These are phyloP conservation scores for Cisticola juncidis DNA, from an alignment of 2,113 vertebrate species.

Conservation along the genomic window DNA sequence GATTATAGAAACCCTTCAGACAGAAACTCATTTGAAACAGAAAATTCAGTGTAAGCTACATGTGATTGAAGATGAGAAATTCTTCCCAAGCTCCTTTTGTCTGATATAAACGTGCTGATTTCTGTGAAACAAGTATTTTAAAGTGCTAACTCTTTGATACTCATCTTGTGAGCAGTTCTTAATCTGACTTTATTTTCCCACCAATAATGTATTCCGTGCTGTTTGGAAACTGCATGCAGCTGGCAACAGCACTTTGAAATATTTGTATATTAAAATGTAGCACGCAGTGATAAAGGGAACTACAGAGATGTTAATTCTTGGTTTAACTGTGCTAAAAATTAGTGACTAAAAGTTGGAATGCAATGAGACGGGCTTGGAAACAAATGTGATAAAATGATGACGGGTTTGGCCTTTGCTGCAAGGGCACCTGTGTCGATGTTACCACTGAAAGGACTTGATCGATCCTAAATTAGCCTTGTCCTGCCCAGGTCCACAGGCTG, in stretches of 20 bases:
- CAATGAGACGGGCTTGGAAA: neutral
- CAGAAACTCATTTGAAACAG: neutral
- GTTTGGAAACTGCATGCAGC: conserved; percentile 40
- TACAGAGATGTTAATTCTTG: conserved; percentile 24
- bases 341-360: neutral
- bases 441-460: neutral
- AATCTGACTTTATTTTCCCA: conserved; percentile 46
- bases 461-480: neutral
- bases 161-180: conserved; percentile 22
- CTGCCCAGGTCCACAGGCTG: neutral
- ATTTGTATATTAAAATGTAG: neutral
- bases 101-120: neutral
- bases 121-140: neutral
- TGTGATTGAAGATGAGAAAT: neutral
- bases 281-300: conserved; percentile 13
- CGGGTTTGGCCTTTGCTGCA: conserved; percentile 21
- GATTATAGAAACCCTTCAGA: neutral
- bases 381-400: neutral
- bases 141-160: neutral
- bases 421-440: neutral
- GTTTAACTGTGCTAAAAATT: conserved; percentile 32
- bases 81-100: neutral
- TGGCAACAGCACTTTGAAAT: conserved; percentile 56
- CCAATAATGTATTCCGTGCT: conserved; percentile 25
- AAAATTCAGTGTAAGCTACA: neutral